Conservation (phyloP, 2,888 invertebrate genomes). For the Megalurothrips usitatus region DNA sequence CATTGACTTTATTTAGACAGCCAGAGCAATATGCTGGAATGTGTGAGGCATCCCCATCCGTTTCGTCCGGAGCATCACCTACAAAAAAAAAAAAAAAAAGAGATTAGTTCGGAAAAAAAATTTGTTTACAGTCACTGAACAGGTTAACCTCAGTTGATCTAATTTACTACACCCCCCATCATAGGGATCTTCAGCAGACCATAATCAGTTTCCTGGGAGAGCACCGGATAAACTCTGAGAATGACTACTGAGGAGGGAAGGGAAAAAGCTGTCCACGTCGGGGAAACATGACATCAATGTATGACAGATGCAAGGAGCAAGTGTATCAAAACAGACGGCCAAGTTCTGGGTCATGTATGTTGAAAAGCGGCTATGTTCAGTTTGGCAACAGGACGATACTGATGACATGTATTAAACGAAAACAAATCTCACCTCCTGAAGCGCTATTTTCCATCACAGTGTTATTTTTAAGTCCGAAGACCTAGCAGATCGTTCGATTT, state of each 20-base stretch:
- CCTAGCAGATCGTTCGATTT: constrained; percentile 13
- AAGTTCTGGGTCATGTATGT: too few species aligned
- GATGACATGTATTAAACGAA: neutral
- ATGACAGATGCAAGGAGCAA: too few species aligned
- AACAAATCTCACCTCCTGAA: neutral
- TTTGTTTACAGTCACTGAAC: neutral
- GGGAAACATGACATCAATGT: too few species aligned
- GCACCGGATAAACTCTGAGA: too few species aligned
- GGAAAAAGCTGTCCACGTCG: too few species aligned
- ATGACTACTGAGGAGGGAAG: too few species aligned
- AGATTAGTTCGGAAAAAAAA: neutral
- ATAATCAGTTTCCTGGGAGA: too few species aligned
- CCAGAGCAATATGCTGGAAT: constrained; percentile 56
- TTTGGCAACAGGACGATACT: too few species aligned
- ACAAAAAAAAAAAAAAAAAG: neutral
- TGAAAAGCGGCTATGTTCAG: too few species aligned
- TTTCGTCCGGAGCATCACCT: constrained; percentile 2
- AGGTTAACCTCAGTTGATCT: neutral
- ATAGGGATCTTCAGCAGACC: too few species aligned
- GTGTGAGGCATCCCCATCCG: neutral
- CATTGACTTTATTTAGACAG: constrained; percentile 68
- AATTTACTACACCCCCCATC: too few species aligned
- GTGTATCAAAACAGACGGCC: too few species aligned
- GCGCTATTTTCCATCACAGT: neutral
- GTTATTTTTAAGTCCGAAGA: neutral